Evolutionary conservation across 2,888 invertebrate genomes (phyloP).

Genomic region (Thysanoteuthis rhombus): DNA sequence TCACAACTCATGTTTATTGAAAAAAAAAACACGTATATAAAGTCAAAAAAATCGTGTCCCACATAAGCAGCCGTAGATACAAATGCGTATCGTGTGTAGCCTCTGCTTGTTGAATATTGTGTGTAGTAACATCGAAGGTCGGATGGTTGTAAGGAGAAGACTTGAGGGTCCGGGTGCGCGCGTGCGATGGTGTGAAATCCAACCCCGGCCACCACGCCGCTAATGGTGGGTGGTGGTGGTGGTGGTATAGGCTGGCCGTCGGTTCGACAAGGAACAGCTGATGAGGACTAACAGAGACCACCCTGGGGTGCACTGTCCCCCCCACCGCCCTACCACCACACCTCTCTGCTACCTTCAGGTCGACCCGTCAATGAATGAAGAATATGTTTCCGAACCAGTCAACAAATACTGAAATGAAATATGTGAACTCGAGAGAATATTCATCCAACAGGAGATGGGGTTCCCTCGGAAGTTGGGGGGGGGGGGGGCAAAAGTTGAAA

Average conservation of each 20-base stretch:
- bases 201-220: not conserved
- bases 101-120: not conserved
- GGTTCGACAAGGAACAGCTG: not conserved
- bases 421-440: not conserved
- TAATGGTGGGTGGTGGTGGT: not conserved
- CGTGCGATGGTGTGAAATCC: not conserved
- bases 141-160: not conserved
- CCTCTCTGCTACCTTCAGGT: too few species aligned
- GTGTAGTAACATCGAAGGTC: not conserved
- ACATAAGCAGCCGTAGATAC: not conserved
- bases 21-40: not conserved
- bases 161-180: not conserved
- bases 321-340: too few species aligned
- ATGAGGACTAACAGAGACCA: not conserved
- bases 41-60: not conserved
- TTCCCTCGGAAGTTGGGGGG: not conserved
- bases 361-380: not conserved
- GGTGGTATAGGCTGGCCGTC: not conserved
- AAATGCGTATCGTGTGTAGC: not conserved
- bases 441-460: too few species aligned
- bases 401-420: not conserved
- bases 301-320: not conserved
- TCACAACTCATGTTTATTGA: not conserved
- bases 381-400: not conserved
- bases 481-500: not conserved